These are phyloP conservation scores for Rhamphomyia laevipes DNA, from an alignment of 2,888 invertebrate genomes.

Conservation along the genomic window DNA sequence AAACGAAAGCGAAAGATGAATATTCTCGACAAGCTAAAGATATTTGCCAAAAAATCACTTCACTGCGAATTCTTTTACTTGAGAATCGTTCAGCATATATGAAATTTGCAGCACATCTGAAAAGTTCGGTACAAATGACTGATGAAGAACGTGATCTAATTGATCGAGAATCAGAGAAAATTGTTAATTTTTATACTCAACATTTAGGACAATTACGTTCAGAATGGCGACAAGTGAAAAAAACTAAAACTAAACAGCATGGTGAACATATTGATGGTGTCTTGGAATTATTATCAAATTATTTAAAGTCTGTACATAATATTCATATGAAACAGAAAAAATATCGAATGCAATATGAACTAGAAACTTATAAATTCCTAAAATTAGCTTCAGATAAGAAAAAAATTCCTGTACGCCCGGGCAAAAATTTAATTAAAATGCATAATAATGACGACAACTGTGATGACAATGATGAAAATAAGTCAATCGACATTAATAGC, in stretches of 20 bases:
- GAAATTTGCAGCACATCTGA: conserved; percentile 61
- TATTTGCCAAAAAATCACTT: conserved; percentile 64
- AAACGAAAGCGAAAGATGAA: conserved; percentile 45
- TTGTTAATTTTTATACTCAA: conserved; percentile 69
- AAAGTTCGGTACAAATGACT: conserved; percentile 60
- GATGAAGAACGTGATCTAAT: conserved; percentile 79
- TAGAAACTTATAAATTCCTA: conserved; percentile 71
- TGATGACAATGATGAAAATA: conserved; percentile 18
- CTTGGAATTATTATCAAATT: conserved; percentile 60
- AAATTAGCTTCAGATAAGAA: conserved; percentile 46
- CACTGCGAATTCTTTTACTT: conserved; percentile 64
- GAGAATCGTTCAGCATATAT: conserved; percentile 80
- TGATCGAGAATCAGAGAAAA: conserved; percentile 72
- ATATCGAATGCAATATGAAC: conserved; percentile 69
- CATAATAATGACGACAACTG: conserved; percentile 23
- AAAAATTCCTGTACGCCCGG: conserved; percentile 30
- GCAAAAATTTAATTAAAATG: conserved; percentile 14
- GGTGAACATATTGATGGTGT: conserved; percentile 68
- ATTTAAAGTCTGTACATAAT: conserved; percentile 75
- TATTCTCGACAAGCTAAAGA: conserved; percentile 63
- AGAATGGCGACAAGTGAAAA: conserved; percentile 42
- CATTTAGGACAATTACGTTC: conserved; percentile 63
- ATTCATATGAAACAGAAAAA: conserved; percentile 83
- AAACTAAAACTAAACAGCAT: conserved; percentile 46
- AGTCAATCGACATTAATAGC: neutral